phyloP scores from a whole-genome alignment of 2,797 vertebrate genomes.

The Naso thynnoides region DNA sequence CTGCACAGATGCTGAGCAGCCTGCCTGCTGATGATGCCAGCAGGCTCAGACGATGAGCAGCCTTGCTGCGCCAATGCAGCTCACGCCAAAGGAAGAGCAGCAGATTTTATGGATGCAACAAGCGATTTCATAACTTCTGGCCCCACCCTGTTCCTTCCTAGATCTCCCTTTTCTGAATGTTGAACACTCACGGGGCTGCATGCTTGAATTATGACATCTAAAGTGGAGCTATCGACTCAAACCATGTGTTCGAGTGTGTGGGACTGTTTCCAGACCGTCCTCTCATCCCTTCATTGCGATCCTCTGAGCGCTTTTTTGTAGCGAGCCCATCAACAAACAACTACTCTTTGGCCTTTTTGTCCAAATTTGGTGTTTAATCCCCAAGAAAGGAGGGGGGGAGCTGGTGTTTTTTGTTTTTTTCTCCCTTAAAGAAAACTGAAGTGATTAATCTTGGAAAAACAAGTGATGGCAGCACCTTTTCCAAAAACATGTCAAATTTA shows the following conservation, averaged over 20 bases:
- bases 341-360: conserved; percentile 40
- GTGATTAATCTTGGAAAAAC: conserved; percentile 13
- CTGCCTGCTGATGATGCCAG: conserved; percentile 4
- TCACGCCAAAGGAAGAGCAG: conserved; percentile 9
- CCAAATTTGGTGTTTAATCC: conserved; percentile 33
- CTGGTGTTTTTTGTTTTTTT: conserved; percentile 14
- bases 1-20: conserved; percentile 20
- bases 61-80: conserved; percentile 1
- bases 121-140: conserved; percentile 32
- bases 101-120: conserved; percentile 31
- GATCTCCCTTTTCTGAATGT: conserved; percentile 26
- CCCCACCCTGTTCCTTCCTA: conserved; percentile 37
- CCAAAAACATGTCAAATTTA: not conserved
- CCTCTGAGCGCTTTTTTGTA: conserved; percentile 51
- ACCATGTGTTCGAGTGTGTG: conserved; percentile 70
- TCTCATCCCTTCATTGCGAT: conserved; percentile 50
- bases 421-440: not conserved
- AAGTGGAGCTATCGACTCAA: conserved; percentile 62
- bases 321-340: conserved; percentile 38
- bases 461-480: not conserved
- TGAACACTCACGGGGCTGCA: conserved; percentile 38
- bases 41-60: not conserved
- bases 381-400: conserved; percentile 4
- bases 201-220: conserved; percentile 57
- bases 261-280: conserved; percentile 40